phyloP scores from a whole-genome alignment of 2,797 vertebrate genomes.

The Pangasius larnaudii region DNA sequence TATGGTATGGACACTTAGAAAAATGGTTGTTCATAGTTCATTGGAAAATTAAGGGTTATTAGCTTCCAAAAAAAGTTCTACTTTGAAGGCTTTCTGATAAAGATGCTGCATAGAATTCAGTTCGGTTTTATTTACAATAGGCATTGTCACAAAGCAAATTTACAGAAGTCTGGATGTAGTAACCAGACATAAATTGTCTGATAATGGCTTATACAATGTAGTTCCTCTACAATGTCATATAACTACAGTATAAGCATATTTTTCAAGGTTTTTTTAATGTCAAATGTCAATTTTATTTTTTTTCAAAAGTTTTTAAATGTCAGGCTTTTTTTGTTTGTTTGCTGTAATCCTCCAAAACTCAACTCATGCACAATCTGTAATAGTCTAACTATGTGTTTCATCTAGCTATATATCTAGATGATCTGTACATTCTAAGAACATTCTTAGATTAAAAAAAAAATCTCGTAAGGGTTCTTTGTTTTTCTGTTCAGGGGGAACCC shows the following conservation, averaged over 20 bases:
- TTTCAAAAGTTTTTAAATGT: too few species aligned
- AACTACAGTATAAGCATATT: neutral
- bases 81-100: neutral
- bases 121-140: neutral
- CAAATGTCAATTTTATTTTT: too few species aligned
- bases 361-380: neutral
- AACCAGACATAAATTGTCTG: neutral
- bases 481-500: neutral
- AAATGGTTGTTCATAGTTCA: neutral
- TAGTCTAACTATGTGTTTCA: neutral
- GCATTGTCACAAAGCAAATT: neutral
- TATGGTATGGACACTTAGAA: neutral
- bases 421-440: neutral
- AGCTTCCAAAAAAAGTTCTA: neutral
- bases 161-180: neutral
- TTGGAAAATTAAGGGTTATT: neutral
- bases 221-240: neutral
- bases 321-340: neutral
- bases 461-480: neutral
- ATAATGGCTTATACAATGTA: neutral
- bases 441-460: neutral
- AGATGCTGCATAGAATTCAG: neutral
- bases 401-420: neutral
- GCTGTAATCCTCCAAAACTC: neutral
- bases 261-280: too few species aligned